Base-by-base conservation (phyloP, 1,140 invertebrate genomes). In the Drosophila jambulina region DNA sequence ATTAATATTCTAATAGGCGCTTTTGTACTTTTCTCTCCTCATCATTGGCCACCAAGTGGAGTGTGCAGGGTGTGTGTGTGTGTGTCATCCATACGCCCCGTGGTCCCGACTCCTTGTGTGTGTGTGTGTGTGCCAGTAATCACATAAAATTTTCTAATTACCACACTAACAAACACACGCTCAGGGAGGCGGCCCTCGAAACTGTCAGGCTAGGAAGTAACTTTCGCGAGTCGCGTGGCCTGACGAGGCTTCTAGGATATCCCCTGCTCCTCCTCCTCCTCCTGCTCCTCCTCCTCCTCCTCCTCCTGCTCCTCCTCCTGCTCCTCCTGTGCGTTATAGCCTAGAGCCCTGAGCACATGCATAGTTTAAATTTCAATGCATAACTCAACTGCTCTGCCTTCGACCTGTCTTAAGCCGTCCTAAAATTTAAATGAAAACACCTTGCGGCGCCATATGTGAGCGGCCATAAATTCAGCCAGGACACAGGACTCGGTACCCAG, bases 1-100 rank as follows among this genome's bases (percentile, higher is more conserved):
- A 91, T 91, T 91, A 91, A 91, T 91, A 91, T 91, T 91, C 90
- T 79, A 91, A 91, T 79, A 91, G 90, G 67, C 82, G 71, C 85
- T 90, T 87, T 91, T 90, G 76, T 91, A 82, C 85, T 91, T 86
- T 86, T 62, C 65, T 65, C 75, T 82, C 84, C 82, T 77, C 70
- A 81, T 77, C 70, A 81, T 91, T 83, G 78, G 61, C 69, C 64
- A 62, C 48, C 45, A 4, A 10, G 8, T 8, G 23, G 23, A 29
- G 21, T 23, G 21, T 46, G 43, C 32, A 3, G 32, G 32, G 32
- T 23, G 43, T 27, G 46, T 48, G 23, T 54, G 70, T 49, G 51
- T 54, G 58, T 63, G 61, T 51, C 67, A 49, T 43, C 74, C 80
- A 34, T 58, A 19, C 62, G 15, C 48, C 25, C n/a, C 25, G 43